A percentile compares a stretch with the other conserved stretches of the same genome.
phyloP scores from a whole-genome alignment of 2,888 invertebrate genomes.

The Chymomyza fuscimana region DNA sequence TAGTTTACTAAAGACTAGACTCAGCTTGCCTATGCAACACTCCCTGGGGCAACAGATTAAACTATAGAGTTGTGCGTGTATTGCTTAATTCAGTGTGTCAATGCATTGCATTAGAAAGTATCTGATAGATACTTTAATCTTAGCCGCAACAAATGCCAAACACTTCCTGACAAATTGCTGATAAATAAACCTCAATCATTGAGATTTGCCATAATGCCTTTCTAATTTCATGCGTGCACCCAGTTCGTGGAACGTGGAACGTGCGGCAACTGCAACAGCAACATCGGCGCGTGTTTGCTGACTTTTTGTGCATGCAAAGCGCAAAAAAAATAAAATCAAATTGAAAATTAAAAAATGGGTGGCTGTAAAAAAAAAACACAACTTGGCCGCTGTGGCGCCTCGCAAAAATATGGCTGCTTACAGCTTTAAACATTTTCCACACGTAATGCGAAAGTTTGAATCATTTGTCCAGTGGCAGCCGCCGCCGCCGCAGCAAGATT shows the following conservation, averaged over 20 bases:
- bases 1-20: neutral
- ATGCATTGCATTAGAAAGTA: constrained; percentile 66
- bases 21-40: neutral
- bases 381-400: constrained; percentile 28
- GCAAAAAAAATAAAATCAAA: constrained; percentile 29
- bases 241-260: constrained; percentile 34
- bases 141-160: constrained; percentile 65
- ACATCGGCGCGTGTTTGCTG: neutral
- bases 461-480: constrained; percentile 69
- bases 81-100: constrained; percentile 50
- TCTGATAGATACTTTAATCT: constrained; percentile 57
- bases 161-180: constrained; percentile 73
- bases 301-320: constrained; percentile 66
- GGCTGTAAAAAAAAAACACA: constrained; percentile 14
- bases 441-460: constrained; percentile 72
- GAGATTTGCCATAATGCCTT: constrained; percentile 71
- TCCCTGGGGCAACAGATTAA: neutral
- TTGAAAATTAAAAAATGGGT: constrained; percentile 3
- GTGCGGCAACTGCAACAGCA: constrained; percentile 15
- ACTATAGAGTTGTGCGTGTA: neutral
- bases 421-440: constrained; percentile 68
- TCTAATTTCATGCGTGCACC: constrained; percentile 67
- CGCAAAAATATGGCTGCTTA: constrained; percentile 29
- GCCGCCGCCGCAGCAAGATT: constrained; percentile 41
- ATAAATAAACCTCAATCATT: constrained; percentile 66